Percentiles rank a stretch among this genome's conserved stretches.
Conservation (phyloP, 1,140 invertebrate species). For the Drosophila gunungcola region DNA sequence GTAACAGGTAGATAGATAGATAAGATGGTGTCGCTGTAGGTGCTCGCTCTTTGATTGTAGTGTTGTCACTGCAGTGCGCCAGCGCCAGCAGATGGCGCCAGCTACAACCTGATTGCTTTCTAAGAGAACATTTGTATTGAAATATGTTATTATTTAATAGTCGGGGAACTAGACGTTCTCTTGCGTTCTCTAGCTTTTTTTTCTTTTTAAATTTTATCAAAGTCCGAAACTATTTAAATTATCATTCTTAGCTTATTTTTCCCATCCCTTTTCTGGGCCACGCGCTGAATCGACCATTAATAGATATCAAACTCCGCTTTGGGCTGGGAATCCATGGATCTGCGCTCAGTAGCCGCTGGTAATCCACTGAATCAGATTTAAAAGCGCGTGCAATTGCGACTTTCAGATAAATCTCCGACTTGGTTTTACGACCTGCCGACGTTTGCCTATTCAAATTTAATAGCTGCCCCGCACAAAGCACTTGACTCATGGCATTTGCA, state of each 20-base stretch:
- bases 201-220: no score
- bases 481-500: constrained; percentile 66
- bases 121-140: no score
- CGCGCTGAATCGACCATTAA: neutral
- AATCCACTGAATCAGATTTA: constrained; percentile 39
- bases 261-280: neutral
- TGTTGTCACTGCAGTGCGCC: no score
- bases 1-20: no score
- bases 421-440: constrained; percentile 40
- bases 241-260: neutral
- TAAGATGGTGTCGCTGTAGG: no score
- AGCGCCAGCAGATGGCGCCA: no score
- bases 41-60: no score
- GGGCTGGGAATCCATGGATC: constrained; percentile 20
- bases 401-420: constrained; percentile 55
- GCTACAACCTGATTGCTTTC: no score
- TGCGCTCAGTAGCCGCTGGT: constrained; percentile 19
- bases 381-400: constrained; percentile 64
- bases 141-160: no score
- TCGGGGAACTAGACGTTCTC: no score
- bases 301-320: constrained; percentile 35
- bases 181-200: no score
- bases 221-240: no score
- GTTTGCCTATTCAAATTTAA: constrained; percentile 47
- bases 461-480: constrained; percentile 63